Base-by-base conservation (phyloP, 1,140 invertebrate species). In the Chlorops oryzae region DNA sequence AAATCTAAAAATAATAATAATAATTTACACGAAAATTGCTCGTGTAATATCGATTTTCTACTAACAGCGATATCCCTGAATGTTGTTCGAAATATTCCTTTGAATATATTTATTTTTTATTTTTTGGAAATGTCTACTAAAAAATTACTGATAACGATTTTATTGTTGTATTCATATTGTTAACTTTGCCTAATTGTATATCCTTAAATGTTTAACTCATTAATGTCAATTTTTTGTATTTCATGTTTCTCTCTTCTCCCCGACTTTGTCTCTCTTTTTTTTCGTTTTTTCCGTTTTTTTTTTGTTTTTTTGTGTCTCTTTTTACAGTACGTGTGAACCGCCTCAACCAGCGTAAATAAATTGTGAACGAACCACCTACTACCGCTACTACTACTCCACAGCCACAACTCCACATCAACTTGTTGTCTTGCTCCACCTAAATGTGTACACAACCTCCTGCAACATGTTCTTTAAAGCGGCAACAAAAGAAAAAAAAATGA, bases 291-390 rank as follows among this genome's bases (percentile, higher is more conserved):
- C 22, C 27, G 18, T 59, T 52, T 59, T 17, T 56, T 28, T 40
- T 57, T 23, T 61, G 21, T 60, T 47, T 58, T 42, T 57, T 37
- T 45, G 47, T 41, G 39, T 50, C 15, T 62, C 56, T 64, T 51
- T 58, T 68, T 72, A 10, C 70, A 72, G 70, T 72, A 70, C 70
- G 70, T 59, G 65, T 69, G 56, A 69, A 70, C 49, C 70, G 70
- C 58, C 67, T 72, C 39, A 72, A 64, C 58, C 67, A 72, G 62
- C 69, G 70, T 69, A 72, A 72, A 72, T 72, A 72, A 70, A 70
- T 38, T 37, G 43, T 21, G 32, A 49, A 35, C 35, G 25, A 42
- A 25, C 46, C 17, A 35, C 34, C n/a, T 38, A 21, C 9, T 34
- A 18, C n/a, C 21, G 27, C 23, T 18, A 18, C 13, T 38, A 34